Conservation (phyloP, 2,888 invertebrate species). For the Endomychus coccineus region DNA sequence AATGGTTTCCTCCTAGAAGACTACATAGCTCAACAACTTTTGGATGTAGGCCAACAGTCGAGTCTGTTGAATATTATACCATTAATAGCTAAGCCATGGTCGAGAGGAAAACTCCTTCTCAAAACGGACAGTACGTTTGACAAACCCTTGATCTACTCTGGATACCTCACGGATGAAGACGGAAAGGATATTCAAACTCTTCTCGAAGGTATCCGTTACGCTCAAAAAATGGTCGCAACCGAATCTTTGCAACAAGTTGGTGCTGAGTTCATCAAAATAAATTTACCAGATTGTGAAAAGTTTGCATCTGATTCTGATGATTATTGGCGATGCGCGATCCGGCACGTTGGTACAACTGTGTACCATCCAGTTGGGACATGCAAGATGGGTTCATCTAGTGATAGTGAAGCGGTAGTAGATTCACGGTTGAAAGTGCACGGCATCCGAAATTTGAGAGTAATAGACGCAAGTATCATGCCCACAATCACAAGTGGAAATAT, state of each 20-base stretch:
- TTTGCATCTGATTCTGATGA: constrained; percentile 42
- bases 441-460: constrained; percentile 57
- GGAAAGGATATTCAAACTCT: constrained; percentile 55
- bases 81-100: constrained; percentile 43
- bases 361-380: constrained; percentile 42
- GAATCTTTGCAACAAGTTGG: constrained; percentile 38
- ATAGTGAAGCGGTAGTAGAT: constrained; percentile 62
- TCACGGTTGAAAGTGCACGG: constrained; percentile 60
- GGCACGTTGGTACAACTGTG: constrained; percentile 27
- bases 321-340: constrained; percentile 48
- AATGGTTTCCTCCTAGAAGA: constrained; percentile 32
- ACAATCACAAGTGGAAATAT: constrained; percentile 54
- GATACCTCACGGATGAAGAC: constrained; percentile 52
- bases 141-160: constrained; percentile 54
- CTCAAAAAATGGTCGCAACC: constrained; percentile 41
- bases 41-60: constrained; percentile 17
- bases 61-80: constrained; percentile 17
- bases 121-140: constrained; percentile 50
- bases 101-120: constrained; percentile 51
- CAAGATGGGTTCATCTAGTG: constrained; percentile 62
- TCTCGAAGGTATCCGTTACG: constrained; percentile 45
- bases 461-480: constrained; percentile 82
- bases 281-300: constrained; percentile 45
- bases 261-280: constrained; percentile 36
- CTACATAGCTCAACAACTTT: constrained; percentile 15